Evolutionary conservation across 2,888 invertebrate genomes (phyloP), one percentile per base, ranked within the genome.

Genomic region (Thecophora atra): DNA sequence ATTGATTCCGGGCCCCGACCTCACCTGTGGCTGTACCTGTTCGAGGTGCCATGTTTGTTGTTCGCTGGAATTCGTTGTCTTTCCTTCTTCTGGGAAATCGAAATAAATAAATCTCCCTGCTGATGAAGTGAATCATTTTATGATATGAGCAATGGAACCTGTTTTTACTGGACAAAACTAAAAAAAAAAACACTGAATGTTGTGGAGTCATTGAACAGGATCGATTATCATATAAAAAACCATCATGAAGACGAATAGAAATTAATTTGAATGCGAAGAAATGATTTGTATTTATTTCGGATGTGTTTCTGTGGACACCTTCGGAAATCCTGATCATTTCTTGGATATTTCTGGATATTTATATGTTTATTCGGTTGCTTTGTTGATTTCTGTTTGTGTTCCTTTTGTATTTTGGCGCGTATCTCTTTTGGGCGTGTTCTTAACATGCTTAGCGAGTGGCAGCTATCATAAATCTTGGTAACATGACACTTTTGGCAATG

Each of bases 401-500:
- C 70, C 63, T 64, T 44, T 26, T 19, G 17, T 72, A 17, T 54
- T 63, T 52, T 63, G 60, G 51, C 63, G 70, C 70, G 62, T 54
- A 52, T 44, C 37, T 19, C 62, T 56, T 47, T 71, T 65, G 71
- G 71, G 71, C 71, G 71, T 71, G 71, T 58, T 65, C 71, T 65
- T 28, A 65, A 71, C 65, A 64, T 58, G 71, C 71, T 42, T 24
- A 56, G 51, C 56, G 64, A 56, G 26, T 74, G 76, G 75, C 75
- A 76, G 75, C 79, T 80, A 79, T 80, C 83, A 84, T 85, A 85
- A 85, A 85, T 85, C 84, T 83, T 80, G 80, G 84, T 81, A 85
- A 85, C 85, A 85, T 85, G 85, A 85, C 85, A 85, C 85, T 85
- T 85, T 85, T 85, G 85, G 85, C 85, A 85, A 84, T 84, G 82